These are phyloP conservation scores for Aplysia californica DNA, from an alignment of 1,140 invertebrate genomes.

Conservation along the genomic window DNA sequence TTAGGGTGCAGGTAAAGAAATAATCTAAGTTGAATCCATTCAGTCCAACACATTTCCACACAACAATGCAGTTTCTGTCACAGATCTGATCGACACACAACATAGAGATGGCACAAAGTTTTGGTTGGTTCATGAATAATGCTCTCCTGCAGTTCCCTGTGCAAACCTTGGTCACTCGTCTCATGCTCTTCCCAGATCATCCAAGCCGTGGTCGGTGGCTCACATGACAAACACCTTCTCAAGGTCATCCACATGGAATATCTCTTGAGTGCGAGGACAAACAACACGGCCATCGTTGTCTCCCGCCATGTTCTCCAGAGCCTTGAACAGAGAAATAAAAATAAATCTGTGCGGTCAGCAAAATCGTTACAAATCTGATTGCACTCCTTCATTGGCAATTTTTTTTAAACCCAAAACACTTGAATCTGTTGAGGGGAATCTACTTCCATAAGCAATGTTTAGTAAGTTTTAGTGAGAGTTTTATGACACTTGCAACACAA, in stretches of 20 bases:
- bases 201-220: too few relatives aligned
- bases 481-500: too few relatives aligned
- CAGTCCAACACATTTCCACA: too few relatives aligned
- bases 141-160: too few relatives aligned
- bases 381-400: background rate
- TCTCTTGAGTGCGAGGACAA: constrained; percentile 92
- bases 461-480: background rate
- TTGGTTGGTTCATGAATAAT: too few relatives aligned
- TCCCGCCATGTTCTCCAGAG: constrained; percentile 86
- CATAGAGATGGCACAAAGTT: too few relatives aligned
- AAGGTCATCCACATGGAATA: constrained; percentile 87
- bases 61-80: too few relatives aligned
- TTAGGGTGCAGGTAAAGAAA: too few relatives aligned
- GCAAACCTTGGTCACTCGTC: too few relatives aligned
- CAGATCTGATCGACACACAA: too few relatives aligned
- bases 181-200: too few relatives aligned
- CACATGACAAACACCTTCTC: constrained; percentile 90
- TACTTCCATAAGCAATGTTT: background rate
- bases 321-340: constrained; percentile 72
- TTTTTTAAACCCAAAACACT: background rate
- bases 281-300: constrained; percentile 89
- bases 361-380: background rate
- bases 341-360: background rate
- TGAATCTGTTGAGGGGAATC: background rate
- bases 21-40: too few relatives aligned